phyloP scores from a whole-genome alignment of 2,113 vertebrate genomes.

The Oncorhynchus nerka region DNA sequence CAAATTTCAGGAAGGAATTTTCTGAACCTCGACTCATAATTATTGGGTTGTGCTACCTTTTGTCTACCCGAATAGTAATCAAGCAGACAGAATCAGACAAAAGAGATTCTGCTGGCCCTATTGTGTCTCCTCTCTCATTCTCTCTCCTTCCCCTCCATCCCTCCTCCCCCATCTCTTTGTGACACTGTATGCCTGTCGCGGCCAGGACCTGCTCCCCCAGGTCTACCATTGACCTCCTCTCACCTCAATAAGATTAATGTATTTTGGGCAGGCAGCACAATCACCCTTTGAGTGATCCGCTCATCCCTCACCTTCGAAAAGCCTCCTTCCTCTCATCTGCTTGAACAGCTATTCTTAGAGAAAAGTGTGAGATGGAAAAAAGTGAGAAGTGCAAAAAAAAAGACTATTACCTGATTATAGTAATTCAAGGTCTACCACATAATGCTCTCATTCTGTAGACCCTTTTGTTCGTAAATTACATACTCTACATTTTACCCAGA shows the following conservation, averaged over 20 bases:
- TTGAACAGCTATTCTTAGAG: constrained; percentile 2
- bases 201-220: constrained; percentile 16
- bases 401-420: background rate
- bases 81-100: background rate
- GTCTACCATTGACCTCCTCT: constrained; percentile 25
- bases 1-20: background rate
- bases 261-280: constrained; percentile 10
- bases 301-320: background rate
- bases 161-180: background rate
- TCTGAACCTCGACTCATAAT: background rate
- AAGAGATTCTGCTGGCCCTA: background rate
- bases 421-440: background rate
- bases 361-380: background rate
- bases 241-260: constrained; percentile 21
- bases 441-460: background rate
- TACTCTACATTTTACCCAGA: background rate
- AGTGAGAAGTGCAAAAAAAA: background rate
- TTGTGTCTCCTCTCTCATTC: background rate
- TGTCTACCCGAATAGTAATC: background rate
- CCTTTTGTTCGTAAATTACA: background rate
- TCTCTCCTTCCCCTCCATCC: background rate
- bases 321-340: background rate
- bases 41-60: background rate
- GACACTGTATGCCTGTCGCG: constrained; percentile 17
- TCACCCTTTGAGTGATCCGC: background rate